Evolutionary conservation across 2,888 invertebrate genomes (phyloP), one percentile per base, ranked within the genome.

Genomic region (Elmis aenea): DNA sequence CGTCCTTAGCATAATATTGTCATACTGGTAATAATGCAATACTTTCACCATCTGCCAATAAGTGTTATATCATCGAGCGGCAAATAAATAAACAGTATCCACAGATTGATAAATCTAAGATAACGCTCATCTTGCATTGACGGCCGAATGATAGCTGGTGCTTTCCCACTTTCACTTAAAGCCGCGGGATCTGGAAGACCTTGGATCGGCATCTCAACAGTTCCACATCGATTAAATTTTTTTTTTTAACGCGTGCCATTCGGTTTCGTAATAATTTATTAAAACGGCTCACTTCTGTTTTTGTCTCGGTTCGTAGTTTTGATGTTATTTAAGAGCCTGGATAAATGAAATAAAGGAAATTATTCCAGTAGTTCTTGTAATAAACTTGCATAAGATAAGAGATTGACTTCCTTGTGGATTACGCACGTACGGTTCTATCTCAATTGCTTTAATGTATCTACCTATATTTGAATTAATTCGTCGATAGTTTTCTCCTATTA

Each of bases 121-220:
- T 8, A 18, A 6, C 18, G 18, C 18, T 6, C 8, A 18, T 18
- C 18, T 8, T 5, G 8, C 5, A 18, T 18, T 18, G 8, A 18
- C 5, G 18, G 5, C 8, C 8, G 18, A 18, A 18, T 8, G 8
- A 5, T 18, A 18, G 8, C 8, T 8, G 18, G 14, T 29, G 25
- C 42, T 42, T 38, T 42, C 33, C 33, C 30, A 38, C 42, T 42
- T 42, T 42, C 42, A 38, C 42, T 21, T 22, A 30, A 29, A 30
- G 42, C 42, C 38, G 12, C 24, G 20, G 33, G 42, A 29, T 33
- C 30, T 11, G 13, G 22, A 33, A 33, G 42, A 27, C 42, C 42
- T 42, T 42, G 38, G n/a, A 37, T 22, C 24, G 26, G 24, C 28
- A 9, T 39, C 34, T 34, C 15, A 14, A 22, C 25, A 26, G 16